These are phyloP conservation scores for Kuschelorhynchus macadamiae DNA, from an alignment of 2,888 invertebrate species.

Conservation along the genomic window DNA sequence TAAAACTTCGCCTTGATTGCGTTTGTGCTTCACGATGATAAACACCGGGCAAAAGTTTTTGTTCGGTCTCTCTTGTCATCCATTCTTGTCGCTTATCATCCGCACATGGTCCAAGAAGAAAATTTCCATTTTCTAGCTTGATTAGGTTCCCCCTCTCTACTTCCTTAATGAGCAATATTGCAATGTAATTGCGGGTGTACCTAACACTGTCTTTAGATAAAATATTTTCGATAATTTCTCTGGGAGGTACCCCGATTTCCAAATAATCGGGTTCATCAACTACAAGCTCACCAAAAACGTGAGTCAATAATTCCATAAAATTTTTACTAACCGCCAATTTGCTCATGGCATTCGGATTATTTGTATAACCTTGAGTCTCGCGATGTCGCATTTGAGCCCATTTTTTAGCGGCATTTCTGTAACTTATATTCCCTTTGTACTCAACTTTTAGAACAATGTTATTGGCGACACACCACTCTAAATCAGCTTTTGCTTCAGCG, in stretches of 20 bases:
- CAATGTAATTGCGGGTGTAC: slow-evolving; percentile 75
- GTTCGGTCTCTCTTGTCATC: slow-evolving; percentile 50
- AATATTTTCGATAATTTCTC: slow-evolving; percentile 77
- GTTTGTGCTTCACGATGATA: slow-evolving; percentile 35
- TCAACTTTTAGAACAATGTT: slow-evolving; percentile 86
- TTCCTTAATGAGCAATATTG: slow-evolving; percentile 79
- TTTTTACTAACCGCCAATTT: slow-evolving; percentile 56
- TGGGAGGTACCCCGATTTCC: slow-evolving; percentile 80
- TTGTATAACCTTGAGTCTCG: slow-evolving; percentile 40
- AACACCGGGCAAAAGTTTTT: slow-evolving; percentile 12
- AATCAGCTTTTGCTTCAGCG: slow-evolving; percentile 78
- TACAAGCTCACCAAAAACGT: slow-evolving; percentile 80
- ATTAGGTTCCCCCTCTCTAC: slow-evolving; percentile 78
- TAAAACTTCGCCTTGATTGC: slow-evolving; percentile 18
- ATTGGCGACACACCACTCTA: slow-evolving; percentile 81
- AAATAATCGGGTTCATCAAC: slow-evolving; percentile 80
- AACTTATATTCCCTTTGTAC: slow-evolving; percentile 87
- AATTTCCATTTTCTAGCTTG: slow-evolving; percentile 78
- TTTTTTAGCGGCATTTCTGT: slow-evolving; percentile 83
- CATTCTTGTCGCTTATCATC: slow-evolving; percentile 54
- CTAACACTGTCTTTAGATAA: slow-evolving; percentile 76
- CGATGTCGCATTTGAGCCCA: slow-evolving; percentile 70
- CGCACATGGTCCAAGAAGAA: slow-evolving; percentile 75
- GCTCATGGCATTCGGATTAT: slow-evolving; percentile 44
- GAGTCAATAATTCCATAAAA: slow-evolving; percentile 73